A percentile compares a stretch with the other conserved stretches of the same genome.
Conservation (phyloP, 1,140 invertebrate genomes). For the Choristoneura fumiferana region DNA sequence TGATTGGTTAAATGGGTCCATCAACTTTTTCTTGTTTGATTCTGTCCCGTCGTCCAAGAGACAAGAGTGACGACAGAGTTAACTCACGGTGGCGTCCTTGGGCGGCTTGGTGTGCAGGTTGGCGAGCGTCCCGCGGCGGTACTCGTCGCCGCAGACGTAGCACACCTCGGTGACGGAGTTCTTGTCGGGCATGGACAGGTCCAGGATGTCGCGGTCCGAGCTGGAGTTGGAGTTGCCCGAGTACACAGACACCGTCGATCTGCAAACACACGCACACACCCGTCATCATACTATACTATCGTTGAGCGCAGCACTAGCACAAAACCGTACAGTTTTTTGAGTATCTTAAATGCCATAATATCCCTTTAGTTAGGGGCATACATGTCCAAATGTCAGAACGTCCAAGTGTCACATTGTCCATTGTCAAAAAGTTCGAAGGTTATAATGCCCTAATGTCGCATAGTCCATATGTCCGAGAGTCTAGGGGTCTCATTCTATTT, state of each 20-base stretch:
- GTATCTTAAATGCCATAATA: too few relatives aligned
- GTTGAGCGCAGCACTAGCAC: too few relatives aligned
- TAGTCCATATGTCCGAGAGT: too few relatives aligned
- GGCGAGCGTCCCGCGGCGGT: slow-evolving; percentile 86
- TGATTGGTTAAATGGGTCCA: slow-evolving; percentile 29
- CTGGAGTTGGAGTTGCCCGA: slow-evolving; percentile 73
- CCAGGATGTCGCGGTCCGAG: slow-evolving; percentile 85
- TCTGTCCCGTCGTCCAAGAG: too few relatives aligned
- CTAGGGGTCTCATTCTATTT: too few relatives aligned
- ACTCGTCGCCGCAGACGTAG: slow-evolving; percentile 93
- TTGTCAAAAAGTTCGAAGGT: too few relatives aligned
- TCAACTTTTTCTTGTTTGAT: slow-evolving; percentile 21
- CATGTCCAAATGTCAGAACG: too few relatives aligned
- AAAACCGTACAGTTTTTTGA: slow-evolving; percentile 11
- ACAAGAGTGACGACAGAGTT: slow-evolving; percentile 20
- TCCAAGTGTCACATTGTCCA: too few relatives aligned
- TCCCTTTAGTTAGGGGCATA: too few relatives aligned
- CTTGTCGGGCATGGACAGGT: slow-evolving; percentile 94
- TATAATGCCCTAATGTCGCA: too few relatives aligned
- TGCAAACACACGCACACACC: slow-evolving; percentile 39
- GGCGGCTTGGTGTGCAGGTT: slow-evolving; percentile 80
- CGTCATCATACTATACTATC: too few relatives aligned
- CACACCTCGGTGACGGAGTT: slow-evolving; percentile 93
- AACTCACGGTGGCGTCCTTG: slow-evolving; percentile 70
- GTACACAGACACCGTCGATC: slow-evolving; percentile 71